These are phyloP conservation scores for Pseudococcus longispinus DNA, from an alignment of 2,888 invertebrate species.

Conservation along the genomic window DNA sequence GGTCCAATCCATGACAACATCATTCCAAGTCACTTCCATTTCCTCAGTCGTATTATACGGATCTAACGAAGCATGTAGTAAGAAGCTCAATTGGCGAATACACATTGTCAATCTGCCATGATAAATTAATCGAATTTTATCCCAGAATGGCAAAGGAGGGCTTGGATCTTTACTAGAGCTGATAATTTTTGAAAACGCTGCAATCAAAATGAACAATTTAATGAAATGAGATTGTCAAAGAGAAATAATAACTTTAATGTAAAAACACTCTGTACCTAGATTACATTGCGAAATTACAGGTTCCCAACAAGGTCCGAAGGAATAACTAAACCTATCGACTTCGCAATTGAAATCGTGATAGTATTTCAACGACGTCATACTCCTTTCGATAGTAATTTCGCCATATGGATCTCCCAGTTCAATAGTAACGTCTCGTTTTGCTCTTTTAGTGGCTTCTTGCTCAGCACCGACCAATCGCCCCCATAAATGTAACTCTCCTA, in stretches of 20 bases:
- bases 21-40: slow-evolving; percentile 96
- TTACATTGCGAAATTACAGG: slow-evolving; percentile 92
- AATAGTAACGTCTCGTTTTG: slow-evolving; percentile 77
- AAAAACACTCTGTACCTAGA: slow-evolving; percentile 66
- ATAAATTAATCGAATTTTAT: slow-evolving; percentile 88
- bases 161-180: slow-evolving; percentile 92
- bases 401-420: slow-evolving; percentile 88
- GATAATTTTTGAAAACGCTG: slow-evolving; percentile 85
- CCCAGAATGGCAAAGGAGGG: slow-evolving; percentile 95
- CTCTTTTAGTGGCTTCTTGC: slow-evolving; percentile 77
- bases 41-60: slow-evolving; percentile 99
- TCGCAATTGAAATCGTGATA: slow-evolving; percentile 98
- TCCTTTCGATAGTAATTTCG: slow-evolving; percentile 80
- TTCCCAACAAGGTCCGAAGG: slow-evolving; percentile 99
- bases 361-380: slow-evolving; percentile 94
- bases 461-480: slow-evolving; percentile 92
- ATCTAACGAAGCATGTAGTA: slow-evolving; percentile 94
- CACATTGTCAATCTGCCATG: slow-evolving; percentile 92
- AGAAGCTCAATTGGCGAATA: slow-evolving; percentile 84
- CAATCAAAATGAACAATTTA: slow-evolving; percentile 54
- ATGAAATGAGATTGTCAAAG: background rate
- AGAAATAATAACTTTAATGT: background rate
- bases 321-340: slow-evolving; percentile 85
- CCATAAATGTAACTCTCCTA: slow-evolving; percentile 84
- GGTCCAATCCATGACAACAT: slow-evolving; percentile 94